Conservation (phyloP, 2,113 vertebrate species). For the Capricornis sumatraensis region DNA sequence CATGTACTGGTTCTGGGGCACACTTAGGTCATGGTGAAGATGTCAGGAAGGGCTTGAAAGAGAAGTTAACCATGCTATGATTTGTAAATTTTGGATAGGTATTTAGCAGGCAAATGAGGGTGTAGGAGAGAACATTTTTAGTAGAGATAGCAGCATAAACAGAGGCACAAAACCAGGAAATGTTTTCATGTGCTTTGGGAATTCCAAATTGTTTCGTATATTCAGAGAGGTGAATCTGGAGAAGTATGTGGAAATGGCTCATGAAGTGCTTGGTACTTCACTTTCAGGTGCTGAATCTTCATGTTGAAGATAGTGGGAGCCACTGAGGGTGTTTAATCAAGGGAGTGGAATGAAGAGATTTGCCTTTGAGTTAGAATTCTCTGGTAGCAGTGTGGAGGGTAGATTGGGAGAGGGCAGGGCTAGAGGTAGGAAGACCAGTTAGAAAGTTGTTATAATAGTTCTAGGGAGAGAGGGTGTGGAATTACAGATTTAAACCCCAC, state of each 20-base stretch:
- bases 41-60: not conserved
- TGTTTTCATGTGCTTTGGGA: not conserved
- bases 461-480: not conserved
- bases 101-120: not conserved
- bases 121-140: not conserved
- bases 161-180: not conserved
- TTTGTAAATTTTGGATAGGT: not conserved
- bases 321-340: not conserved
- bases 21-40: not conserved
- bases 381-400: not conserved
- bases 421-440: not conserved
- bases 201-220: not conserved
- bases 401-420: not conserved
- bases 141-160: not conserved
- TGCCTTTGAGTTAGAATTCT: not conserved
- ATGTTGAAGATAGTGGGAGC: not conserved
- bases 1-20: not conserved
- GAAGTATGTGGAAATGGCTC: not conserved
- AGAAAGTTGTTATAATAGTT: not conserved
- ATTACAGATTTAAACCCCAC: not conserved
- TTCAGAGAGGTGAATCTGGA: not conserved
- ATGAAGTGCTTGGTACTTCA: not conserved
- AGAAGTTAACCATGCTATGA: not conserved
- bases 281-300: not conserved
- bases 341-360: not conserved